These are phyloP conservation scores for Macrochelys suwanniensis DNA, from an alignment of 2,797 vertebrate species.

Conservation along the genomic window DNA sequence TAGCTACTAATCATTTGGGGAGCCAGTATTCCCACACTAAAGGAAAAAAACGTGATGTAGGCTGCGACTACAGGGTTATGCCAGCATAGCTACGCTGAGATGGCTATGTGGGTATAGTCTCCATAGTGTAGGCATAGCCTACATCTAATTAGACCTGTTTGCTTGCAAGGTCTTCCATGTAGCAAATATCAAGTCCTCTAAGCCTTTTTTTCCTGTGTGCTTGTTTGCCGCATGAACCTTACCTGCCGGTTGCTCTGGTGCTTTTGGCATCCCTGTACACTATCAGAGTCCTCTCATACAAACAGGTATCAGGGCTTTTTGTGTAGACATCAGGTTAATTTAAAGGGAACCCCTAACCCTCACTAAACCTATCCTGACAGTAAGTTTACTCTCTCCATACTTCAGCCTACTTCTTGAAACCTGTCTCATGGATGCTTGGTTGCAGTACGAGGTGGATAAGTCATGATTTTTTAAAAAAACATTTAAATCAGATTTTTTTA, in stretches of 20 bases:
- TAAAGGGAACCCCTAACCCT: background rate
- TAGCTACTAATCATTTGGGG: background rate
- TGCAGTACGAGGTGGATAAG: background rate
- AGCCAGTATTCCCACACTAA: background rate
- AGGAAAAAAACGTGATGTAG: background rate
- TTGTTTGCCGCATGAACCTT: background rate
- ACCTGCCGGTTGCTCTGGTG: background rate
- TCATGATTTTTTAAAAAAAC: background rate
- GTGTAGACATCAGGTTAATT: background rate
- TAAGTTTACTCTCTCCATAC: background rate
- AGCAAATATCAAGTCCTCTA: background rate
- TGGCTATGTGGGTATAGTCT: background rate
- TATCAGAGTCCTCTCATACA: background rate
- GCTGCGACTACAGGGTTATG: background rate
- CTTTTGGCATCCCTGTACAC: background rate
- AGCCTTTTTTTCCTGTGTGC: background rate
- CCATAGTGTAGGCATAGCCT: background rate
- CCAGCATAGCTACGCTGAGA: background rate
- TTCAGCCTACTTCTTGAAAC: background rate
- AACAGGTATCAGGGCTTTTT: background rate
- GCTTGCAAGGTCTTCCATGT: background rate
- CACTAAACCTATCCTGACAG: background rate
- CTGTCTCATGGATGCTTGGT: background rate
- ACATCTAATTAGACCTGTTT: background rate
- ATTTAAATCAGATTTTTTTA: background rate